Evolutionary conservation across 2,113 vertebrate genomes (phyloP), one percentile per base, ranked within the genome.

Genomic region (Mormyrus lacerda): DNA sequence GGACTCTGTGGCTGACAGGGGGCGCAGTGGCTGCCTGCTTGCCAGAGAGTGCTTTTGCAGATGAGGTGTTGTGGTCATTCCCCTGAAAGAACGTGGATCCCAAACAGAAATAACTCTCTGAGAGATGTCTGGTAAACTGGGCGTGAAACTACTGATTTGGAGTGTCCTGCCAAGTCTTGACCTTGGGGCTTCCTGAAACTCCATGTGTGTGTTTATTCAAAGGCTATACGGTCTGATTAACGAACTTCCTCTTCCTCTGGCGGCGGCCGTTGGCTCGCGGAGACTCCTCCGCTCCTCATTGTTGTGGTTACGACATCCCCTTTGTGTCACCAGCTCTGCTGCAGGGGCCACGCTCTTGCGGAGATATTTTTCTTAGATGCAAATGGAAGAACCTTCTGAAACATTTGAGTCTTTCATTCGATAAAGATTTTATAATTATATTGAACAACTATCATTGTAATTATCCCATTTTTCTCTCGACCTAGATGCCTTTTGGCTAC

Each of bases 41-140:
- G 89, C 65, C 88, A 90, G 91, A 90, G 85, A 90, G 58, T 2
- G 58, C 21, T n/a, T 65, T 65, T 65, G 58, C 58, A 65, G 58
- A 27, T 65, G 58, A 88, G 35, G 2, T 31, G 17, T 87, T 19
- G 17, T 7, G 73, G 58, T 73, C 83, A 21, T 45, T 88, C 21
- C 87, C 85, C 53, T 39, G 55, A 21, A 73, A 8, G 50, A 58
- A 47, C 51, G 19, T 15, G 53, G 73, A 61, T 85, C 87, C 27
- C 90, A 48, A 83, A 90, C 45, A 55, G 90, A 92, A 90, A 91
- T 91, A 91, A 88, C 87, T 55, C 87, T 88, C 87, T 88, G 35
- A 39, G 45, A 11, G 65, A 27, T 65, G 89, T 87, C 84, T 85
- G 76, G 79, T 76, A 73, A 47, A 85, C 90, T 88, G 27, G 48